Base-by-base conservation (phyloP, 2,113 vertebrate species). In the Lonchura striata region DNA sequence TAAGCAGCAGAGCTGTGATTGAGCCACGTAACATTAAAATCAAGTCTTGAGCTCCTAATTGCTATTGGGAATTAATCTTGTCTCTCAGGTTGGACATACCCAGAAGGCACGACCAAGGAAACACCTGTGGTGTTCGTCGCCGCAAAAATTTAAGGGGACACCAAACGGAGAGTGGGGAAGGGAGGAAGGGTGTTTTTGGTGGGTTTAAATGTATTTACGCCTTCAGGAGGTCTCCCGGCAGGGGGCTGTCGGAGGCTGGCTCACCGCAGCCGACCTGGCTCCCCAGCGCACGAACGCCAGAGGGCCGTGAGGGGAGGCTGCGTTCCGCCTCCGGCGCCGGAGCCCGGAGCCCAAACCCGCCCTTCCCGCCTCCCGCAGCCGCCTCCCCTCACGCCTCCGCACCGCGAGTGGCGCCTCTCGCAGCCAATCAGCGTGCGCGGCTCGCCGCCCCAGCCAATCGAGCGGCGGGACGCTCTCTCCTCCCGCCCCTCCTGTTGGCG, bases 251-350 rank as follows among this genome's bases (percentile, higher is more conserved):
- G 13, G 52, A 77, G 44, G 50, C 66, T 5, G 5, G 15, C 74
- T 47, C 66, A 8, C 27, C 17, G 41, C 70, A 56, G 44, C 33
- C 61, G 17, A 1, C 33, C 28, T 2, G 9, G 7, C 56, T 52
- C 44, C 7, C 8, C 69, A 24, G 31, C 33, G 11, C 46, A 4
- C 0, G 6, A 11, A 10, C 19, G 8, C 18, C 1, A 6, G 2
- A 4, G 14, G 2, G 1, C 9, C 37, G 23, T 47, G 10, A 16
- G 7, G 20, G 2, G 25, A 3, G 7, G 2, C 1, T 1, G 10
- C 0, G 19, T 1, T 7, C 1, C 0, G 2, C 8, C 4, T 7
- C 13, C 41, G 0, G 3, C 24, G 2, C 6, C 1, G 1, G 2
- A 28, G 41, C 41, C 12, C 41, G 12, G 41, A 41, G 27, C 47